Conservation (phyloP, 2,888 invertebrate species). For the Eupeodes latifasciatus region DNA sequence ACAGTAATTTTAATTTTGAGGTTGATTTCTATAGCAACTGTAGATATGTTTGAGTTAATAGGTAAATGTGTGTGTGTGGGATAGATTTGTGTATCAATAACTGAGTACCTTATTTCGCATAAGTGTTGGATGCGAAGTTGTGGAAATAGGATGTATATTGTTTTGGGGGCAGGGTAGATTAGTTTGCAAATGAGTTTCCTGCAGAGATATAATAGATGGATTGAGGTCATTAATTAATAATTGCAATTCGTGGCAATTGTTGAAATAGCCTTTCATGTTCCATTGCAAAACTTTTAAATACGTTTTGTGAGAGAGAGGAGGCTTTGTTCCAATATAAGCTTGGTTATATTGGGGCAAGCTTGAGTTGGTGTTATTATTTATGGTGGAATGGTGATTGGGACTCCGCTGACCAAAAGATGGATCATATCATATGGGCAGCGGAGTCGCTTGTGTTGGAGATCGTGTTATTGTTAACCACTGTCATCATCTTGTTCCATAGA, state of each 20-base stretch:
- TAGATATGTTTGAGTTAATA: constrained; percentile 1
- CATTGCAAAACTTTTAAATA: constrained; percentile 19
- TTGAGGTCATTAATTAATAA: constrained; percentile 31
- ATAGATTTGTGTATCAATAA: background rate
- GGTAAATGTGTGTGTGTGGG: background rate
- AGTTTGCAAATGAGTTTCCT: no score
- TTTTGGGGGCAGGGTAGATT: background rate
- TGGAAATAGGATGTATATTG: constrained; percentile 28
- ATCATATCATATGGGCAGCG: background rate
- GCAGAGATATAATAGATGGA: no score
- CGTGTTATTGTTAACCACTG: background rate
- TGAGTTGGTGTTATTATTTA: background rate
- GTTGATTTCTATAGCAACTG: background rate
- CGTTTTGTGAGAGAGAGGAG: background rate
- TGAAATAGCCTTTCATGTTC: no score
- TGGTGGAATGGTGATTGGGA: background rate
- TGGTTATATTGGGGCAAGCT: background rate
- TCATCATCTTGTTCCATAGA: constrained; percentile 2
- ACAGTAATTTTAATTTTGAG: background rate
- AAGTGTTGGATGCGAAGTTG: constrained; percentile 2
- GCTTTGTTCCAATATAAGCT: background rate
- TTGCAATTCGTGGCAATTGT: no score
- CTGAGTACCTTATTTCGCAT: background rate
- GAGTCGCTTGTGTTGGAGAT: background rate
- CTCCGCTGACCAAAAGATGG: no score